These are phyloP conservation scores for Mythimna lalbum DNA, from an alignment of 2,888 invertebrate species.

Conservation along the genomic window DNA sequence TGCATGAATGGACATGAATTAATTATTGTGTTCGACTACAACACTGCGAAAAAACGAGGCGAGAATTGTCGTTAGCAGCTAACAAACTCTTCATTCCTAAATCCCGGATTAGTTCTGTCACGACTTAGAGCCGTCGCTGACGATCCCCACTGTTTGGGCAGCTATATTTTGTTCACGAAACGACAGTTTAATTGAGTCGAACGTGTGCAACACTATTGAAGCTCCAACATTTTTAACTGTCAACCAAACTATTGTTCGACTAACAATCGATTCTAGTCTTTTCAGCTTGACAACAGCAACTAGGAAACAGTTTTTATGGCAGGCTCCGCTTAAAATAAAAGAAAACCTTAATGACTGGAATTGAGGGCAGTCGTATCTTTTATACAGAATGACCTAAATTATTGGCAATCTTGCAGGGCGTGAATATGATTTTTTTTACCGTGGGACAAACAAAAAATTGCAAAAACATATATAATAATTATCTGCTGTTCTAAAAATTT, in stretches of 20 bases:
- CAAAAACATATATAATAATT: no score
- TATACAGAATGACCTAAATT: neutral
- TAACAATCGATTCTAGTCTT: constrained; percentile 43
- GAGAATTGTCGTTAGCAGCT: neutral
- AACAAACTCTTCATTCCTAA: constrained; percentile 17
- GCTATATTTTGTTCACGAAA: constrained; percentile 47
- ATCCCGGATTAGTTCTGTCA: constrained; percentile 47
- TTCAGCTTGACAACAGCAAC: constrained; percentile 17
- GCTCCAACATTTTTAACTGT: constrained; percentile 49
- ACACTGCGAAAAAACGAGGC: neutral
- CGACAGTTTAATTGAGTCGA: constrained; percentile 54
- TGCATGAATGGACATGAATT: neutral
- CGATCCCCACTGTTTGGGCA: constrained; percentile 33
- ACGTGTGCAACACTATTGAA: constrained; percentile 42
- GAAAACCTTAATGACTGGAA: constrained; percentile 19
- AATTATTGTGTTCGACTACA: neutral
- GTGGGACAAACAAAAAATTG: no score
- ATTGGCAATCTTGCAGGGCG: neutral
- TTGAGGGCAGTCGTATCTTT: neutral
- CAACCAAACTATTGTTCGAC: constrained; percentile 49
- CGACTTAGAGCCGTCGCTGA: constrained; percentile 29
- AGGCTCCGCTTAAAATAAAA: constrained; percentile 13
- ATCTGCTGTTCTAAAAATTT: no score
- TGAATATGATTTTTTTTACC: no score
- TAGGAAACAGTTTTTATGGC: constrained; percentile 23